phyloP scores from a whole-genome alignment of 2,113 vertebrate species.

The Sebastes schlegelii region DNA sequence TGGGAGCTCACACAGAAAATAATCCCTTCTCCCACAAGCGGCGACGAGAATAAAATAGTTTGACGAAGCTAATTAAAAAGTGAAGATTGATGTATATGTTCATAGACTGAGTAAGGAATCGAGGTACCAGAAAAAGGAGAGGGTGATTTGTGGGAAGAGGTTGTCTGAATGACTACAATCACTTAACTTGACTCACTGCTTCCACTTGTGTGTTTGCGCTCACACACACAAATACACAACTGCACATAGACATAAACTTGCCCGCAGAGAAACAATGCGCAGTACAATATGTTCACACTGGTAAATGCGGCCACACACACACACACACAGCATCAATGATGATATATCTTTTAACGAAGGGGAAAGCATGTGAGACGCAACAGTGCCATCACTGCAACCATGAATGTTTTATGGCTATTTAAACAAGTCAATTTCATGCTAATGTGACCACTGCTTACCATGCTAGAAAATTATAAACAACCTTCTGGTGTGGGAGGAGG shows the following conservation, averaged over 20 bases:
- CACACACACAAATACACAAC: background rate
- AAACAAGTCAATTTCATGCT: conserved; percentile 85
- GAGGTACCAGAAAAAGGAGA: conserved; percentile 3
- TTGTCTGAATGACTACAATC: conserved; percentile 40
- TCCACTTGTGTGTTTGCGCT: background rate
- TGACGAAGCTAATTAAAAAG: conserved; percentile 68
- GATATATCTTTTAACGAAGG: conserved; percentile 72
- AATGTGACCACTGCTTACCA: conserved; percentile 81
- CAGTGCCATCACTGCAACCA: conserved; percentile 52
- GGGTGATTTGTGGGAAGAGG: conserved; percentile 41
- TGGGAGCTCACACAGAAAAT: conserved; percentile 46
- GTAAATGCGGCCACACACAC: background rate
- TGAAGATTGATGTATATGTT: conserved; percentile 57
- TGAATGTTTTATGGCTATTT: conserved; percentile 82
- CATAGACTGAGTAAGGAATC: conserved; percentile 22
- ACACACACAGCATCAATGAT: conserved; percentile 53
- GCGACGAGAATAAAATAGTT: conserved; percentile 51
- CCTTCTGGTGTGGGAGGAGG: conserved; percentile 39
- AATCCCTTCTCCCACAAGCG: conserved; percentile 52
- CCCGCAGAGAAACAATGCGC: background rate
- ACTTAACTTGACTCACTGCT: conserved; percentile 23
- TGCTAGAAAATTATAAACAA: conserved; percentile 76
- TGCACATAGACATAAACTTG: background rate
- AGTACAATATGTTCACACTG: conserved; percentile 7
- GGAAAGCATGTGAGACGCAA: conserved; percentile 54